Evolutionary conservation across 2,888 invertebrate genomes (phyloP), one percentile per base, ranked within the genome.

Genomic region (Cataglyphis rosenhaueri): DNA sequence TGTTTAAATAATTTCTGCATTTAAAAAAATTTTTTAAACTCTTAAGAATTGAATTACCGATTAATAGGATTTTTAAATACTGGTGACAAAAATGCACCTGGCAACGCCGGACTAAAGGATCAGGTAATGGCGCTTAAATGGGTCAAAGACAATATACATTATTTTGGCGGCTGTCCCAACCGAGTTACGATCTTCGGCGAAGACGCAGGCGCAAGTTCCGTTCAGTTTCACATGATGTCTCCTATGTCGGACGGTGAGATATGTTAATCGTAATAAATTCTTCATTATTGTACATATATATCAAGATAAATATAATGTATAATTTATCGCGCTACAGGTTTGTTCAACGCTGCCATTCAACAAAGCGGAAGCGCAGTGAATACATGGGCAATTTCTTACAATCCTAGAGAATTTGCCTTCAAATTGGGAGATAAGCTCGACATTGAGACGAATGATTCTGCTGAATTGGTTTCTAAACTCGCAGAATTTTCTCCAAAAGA

Each of bases 61-160:
- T 52, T 78, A 62, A 6, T 29, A 94, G 94, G 94, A 70, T 93
- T 91, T 73, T 79, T 94, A 44, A 93, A 92, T 66, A 93, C 93
- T 12, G 88, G 82, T 0, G 93, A 93, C 76, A 89, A 89, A 6
- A 90, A 75, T 70, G 93, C 93, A 32, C 93, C 92, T 0, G 94
- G 94, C 71, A 94, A 94, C 73, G 91, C 85, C 1, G 94, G 94
- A 2, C 57, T 93, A 76, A 93, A 94, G 81, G 94, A 93, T 83
- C 93, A 93, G 84, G 91, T 91, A 1, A 88, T 92, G 90, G 93
- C 93, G 21, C 79, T 94, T 35, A 92, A 89, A 70, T 94, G 94
- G 94, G 89, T 93, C 44, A 88, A 88, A 66, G 91, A 93, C 25
- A 94, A 94, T 70, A 93, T 94, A 73, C 85, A 91, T 55, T 89